Percentiles rank a stretch among this genome's conserved stretches.
Evolutionary conservation across 2,113 vertebrate species (phyloP).

Genomic region (Hippolais icterina): DNA sequence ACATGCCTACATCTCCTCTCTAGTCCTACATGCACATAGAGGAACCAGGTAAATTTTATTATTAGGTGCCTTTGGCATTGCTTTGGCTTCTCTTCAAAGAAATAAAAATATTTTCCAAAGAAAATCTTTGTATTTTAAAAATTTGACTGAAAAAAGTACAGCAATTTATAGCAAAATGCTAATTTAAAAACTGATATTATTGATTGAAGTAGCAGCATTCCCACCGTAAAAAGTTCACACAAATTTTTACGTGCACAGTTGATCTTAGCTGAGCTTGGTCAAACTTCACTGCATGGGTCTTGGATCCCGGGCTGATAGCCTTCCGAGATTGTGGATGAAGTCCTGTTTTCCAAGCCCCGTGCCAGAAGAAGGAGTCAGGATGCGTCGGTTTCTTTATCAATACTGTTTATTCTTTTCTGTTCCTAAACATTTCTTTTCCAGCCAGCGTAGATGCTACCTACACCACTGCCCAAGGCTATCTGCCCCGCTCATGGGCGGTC

Average conservation of each 20-base stretch:
- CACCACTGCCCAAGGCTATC: too few relatives aligned
- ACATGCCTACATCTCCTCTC: not conserved
- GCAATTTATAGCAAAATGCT: not conserved
- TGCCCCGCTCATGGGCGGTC: too few relatives aligned
- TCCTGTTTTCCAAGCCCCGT: too few relatives aligned
- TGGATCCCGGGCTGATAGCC: too few relatives aligned
- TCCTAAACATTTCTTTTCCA: too few relatives aligned
- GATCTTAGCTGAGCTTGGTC: not conserved
- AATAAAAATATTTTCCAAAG: not conserved
- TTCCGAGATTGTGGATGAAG: too few relatives aligned
- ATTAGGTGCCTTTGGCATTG: accelerated
- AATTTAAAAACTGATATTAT: not conserved
- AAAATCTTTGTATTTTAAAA: not conserved
- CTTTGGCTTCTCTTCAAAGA: not conserved
- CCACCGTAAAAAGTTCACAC: not conserved
- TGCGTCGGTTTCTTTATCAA: too few relatives aligned
- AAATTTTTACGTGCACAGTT: not conserved
- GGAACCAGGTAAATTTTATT: not conserved
- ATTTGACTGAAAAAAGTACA: not conserved
- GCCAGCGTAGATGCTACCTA: too few relatives aligned
- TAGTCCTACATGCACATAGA: accelerated
- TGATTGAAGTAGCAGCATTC: not conserved
- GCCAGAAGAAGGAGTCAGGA: too few relatives aligned
- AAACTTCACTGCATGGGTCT: not conserved
- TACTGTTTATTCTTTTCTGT: too few relatives aligned